Percentiles rank a stretch among this genome's conserved stretches.
phyloP scores from a whole-genome alignment of 2,113 vertebrate genomes.

The Rhinopomastus cyanomelas region DNA sequence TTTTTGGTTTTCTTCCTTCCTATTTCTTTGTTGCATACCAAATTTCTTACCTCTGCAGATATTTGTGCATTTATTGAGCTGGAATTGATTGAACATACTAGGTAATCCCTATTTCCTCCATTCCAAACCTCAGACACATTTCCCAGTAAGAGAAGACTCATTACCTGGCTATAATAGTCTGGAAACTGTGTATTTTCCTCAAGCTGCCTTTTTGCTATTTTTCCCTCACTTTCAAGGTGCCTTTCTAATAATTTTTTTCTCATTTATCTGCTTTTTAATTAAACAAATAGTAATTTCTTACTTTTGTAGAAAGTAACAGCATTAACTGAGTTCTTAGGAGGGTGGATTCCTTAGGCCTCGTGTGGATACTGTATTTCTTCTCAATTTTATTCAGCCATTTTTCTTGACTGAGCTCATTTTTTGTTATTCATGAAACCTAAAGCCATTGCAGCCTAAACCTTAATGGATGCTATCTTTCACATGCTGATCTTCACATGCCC shows the following conservation, averaged over 20 bases:
- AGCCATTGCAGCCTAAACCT: constrained; percentile 40
- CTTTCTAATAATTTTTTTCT: background rate
- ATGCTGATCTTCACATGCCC: constrained; percentile 34
- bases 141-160: background rate
- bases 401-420: constrained; percentile 33
- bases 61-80: background rate
- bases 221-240: background rate
- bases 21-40: background rate
- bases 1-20: background rate
- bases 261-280: background rate
- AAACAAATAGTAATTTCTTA: background rate
- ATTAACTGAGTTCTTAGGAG: background rate
- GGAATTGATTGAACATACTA: background rate
- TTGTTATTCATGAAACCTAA: constrained; percentile 54
- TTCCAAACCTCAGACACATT: background rate
- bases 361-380: background rate
- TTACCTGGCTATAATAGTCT: background rate
- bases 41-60: background rate
- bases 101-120: background rate
- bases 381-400: constrained; percentile 14
- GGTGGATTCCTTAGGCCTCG: background rate
- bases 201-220: background rate
- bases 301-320: background rate
- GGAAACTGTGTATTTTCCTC: background rate
- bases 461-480: constrained; percentile 50